Conservation (phyloP, 37 sponge, comb jelly and placozoan genomes). For the Tethya wilhelma region DNA sequence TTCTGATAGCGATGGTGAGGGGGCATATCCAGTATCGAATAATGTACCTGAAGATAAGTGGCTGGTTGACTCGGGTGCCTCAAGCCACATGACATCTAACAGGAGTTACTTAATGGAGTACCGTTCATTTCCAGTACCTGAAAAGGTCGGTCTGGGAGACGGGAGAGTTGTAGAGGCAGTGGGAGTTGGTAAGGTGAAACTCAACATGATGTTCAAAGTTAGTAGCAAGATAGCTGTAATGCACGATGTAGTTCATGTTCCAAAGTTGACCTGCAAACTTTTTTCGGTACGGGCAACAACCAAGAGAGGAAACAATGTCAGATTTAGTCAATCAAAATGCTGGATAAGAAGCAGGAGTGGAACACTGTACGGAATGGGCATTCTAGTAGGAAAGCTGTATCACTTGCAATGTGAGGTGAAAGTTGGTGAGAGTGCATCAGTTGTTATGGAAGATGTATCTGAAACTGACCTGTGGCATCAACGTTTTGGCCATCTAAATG, state of each 20-base stretch:
- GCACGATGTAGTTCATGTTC: constrained; percentile 24
- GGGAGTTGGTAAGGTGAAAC: constrained; percentile 19
- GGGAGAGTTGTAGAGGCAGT: constrained; percentile 44
- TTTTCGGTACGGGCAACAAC: constrained; percentile 50
- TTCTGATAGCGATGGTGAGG: constrained; percentile 2
- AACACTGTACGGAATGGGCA: constrained; percentile 44
- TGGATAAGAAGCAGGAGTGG: constrained; percentile 37
- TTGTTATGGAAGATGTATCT: constrained; percentile 8
- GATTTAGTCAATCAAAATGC: constrained; percentile 23
- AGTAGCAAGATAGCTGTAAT: constrained; percentile 14
- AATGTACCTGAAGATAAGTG: constrained; percentile 15
- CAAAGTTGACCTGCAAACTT: constrained; percentile 28
- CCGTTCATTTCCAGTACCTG: constrained; percentile 15
- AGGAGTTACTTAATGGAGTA: constrained; percentile 17
- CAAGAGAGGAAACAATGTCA: constrained; percentile 14
- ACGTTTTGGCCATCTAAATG: constrained; percentile 47
- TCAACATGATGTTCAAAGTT: constrained; percentile 43
- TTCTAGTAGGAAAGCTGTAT: constrained; percentile 31
- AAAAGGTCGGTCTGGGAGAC: constrained; percentile 53
- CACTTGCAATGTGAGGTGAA: constrained; percentile 18
- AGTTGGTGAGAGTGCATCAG: constrained; percentile 4
- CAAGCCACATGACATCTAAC: constrained; percentile 50
- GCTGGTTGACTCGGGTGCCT: constrained; percentile 58
- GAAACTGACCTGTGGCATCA: constrained; percentile 56
- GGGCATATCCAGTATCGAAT: constrained; percentile 33